Percentiles rank a stretch among this genome's conserved stretches.
Evolutionary conservation across 2,113 vertebrate genomes (phyloP).

Genomic region (Calypte anna): DNA sequence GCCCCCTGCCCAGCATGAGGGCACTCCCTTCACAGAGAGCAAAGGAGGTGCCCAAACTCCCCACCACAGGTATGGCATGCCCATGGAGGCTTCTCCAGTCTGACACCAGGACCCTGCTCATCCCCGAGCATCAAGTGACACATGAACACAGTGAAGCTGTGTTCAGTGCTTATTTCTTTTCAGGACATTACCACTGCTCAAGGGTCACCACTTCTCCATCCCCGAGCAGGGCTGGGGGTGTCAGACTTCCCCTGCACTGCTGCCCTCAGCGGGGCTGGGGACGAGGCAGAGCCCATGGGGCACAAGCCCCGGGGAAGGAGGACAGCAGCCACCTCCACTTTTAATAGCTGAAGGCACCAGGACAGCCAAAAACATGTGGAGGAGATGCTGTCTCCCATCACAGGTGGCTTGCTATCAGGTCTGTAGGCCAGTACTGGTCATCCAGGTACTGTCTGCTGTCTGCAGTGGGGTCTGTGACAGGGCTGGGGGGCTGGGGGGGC

Average conservation of each 20-base stretch:
- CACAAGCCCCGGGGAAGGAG: background rate
- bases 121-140: background rate
- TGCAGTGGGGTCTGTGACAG: background rate
- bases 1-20: background rate
- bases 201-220: background rate
- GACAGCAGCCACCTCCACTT: background rate
- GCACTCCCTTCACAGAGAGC: background rate
- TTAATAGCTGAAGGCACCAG: background rate
- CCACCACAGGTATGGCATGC: accelerated
- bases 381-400: background rate
- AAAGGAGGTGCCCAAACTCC: background rate
- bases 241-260: background rate
- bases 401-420: conserved; percentile 67
- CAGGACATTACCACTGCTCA: background rate
- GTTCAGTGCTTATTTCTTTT: background rate
- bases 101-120: background rate
- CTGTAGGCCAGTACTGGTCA: conserved; percentile 90
- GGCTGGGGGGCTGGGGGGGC: background rate
- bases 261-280: background rate
- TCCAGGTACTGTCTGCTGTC: conserved; percentile 86
- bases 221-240: background rate
- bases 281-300: background rate
- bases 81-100: background rate
- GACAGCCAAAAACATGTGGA: accelerated
- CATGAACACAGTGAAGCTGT: accelerated